Conservation (phyloP, 2,113 vertebrate species). For the Myrmophylax atrothorax region DNA sequence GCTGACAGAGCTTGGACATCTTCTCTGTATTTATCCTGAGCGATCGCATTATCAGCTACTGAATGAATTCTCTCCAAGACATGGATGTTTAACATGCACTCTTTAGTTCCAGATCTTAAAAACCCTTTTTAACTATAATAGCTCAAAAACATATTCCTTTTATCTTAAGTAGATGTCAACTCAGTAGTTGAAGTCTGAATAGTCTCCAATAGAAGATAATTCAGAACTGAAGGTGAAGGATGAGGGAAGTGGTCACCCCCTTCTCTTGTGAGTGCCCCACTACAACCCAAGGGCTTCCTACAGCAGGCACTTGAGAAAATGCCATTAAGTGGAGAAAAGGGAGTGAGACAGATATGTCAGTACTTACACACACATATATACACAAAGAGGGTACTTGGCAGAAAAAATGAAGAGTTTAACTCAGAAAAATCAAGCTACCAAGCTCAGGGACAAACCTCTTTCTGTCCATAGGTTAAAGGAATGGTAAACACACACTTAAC, state of each 20-base stretch:
- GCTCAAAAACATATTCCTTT: not conserved
- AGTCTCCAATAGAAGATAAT: not conserved
- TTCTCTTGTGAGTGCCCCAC: not conserved
- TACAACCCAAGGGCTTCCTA: not conserved
- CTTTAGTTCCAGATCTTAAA: not conserved
- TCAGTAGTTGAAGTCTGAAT: not conserved
- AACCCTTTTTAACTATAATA: not conserved
- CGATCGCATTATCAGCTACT: not conserved
- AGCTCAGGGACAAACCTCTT: not conserved
- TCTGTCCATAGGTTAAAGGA: not conserved
- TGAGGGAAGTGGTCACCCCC: not conserved
- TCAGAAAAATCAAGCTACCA: not conserved
- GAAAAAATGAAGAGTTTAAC: not conserved
- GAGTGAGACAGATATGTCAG: rapidly evolving
- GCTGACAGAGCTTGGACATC: not conserved
- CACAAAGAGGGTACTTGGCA: not conserved
- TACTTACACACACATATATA: not conserved
- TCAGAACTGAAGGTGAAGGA: not conserved
- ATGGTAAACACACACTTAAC: not conserved
- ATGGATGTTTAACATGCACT: not conserved
- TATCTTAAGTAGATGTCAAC: not conserved
- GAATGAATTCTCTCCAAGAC: not conserved
- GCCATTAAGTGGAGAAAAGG: not conserved
- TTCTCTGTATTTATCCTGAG: not conserved
- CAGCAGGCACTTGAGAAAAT: not conserved